Evolutionary conservation across 1,140 invertebrate species (phyloP), one percentile per base, ranked within the genome.

Genomic region (Maconellicoccus hirsutus): DNA sequence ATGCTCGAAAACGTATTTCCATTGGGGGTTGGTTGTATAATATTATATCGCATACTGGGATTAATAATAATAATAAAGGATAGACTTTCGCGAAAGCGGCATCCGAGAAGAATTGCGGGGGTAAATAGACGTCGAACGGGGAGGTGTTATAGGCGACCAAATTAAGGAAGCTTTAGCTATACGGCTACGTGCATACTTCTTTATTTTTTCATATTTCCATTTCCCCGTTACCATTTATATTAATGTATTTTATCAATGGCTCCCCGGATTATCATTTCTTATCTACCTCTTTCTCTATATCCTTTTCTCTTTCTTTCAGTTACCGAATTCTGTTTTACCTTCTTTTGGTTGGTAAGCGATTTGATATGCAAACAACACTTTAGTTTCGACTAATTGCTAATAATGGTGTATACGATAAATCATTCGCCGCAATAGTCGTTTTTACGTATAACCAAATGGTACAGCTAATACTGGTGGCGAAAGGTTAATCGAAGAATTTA

Each of bases 171-270:
- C 74, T 69, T 71, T 74, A 72, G 72, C 69, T 72, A 72, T 59
- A 69, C 69, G 59, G 71, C 71, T 71, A 27, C 72, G 70, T 74
- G 74, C 72, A 59, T 16, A 75, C 71, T 74, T 76, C 75, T 76
- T 76, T 76, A 76, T 75, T 76, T 76, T 76, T 76, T 76, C 76
- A 76, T 76, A 76, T 75, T 75, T 76, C 76, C 73, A 76, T 76
- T 76, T 74, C 76, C 71, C 61, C 71, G 71, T 72, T 74, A 74
- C 74, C 76, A 76, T 76, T 76, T 76, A 75, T 76, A 76, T 76
- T 76, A 76, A 76, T 76, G 76, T 76, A 75, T 74, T 75, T 75
- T 76, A 76, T 76, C 76, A 76, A 76, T 76, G 76, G 76, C 72
- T 76, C 76, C 76, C 76, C 73, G 73, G 76, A 75, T 75, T 75